Percentiles rank a stretch among this genome's conserved stretches.
phyloP scores from a whole-genome alignment of 2,113 vertebrate genomes.

The Solenodon paradoxus region DNA sequence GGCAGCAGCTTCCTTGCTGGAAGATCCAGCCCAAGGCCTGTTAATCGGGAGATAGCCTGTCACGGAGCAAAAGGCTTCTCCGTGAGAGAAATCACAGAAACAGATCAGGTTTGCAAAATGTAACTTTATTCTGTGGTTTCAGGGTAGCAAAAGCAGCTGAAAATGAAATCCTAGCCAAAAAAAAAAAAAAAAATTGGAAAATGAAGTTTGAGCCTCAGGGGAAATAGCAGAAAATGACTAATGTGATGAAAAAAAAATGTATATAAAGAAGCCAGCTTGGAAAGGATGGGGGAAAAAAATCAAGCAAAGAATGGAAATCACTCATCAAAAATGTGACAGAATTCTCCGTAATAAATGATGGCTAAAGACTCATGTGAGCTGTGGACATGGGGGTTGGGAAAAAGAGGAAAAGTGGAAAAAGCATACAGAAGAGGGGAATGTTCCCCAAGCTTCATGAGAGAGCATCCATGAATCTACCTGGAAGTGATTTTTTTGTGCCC shows the following conservation, averaged over 20 bases:
- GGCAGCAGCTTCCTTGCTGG: accelerated
- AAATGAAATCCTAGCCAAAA: slow-evolving; percentile 11
- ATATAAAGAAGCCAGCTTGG: not conserved
- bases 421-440: not conserved
- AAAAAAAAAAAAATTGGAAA: not conserved
- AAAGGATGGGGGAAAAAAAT: not conserved
- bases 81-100: not conserved
- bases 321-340: not conserved
- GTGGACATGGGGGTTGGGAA: no score
- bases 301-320: not conserved
- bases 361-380: not conserved
- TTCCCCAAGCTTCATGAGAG: no score
- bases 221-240: slow-evolving; percentile 40
- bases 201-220: not conserved
- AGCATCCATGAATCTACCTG: no score
- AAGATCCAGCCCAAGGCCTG: not conserved
- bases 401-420: not conserved
- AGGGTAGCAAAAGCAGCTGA: not conserved
- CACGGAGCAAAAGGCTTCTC: no score
- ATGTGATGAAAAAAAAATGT: not conserved
- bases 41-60: not conserved
- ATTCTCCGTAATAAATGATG: not conserved
- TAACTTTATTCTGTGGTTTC: not conserved
- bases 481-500: no score
- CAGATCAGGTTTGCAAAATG: not conserved